Evolutionary conservation across 2,888 invertebrate species (phyloP).

Genomic region (Empis livida): DNA sequence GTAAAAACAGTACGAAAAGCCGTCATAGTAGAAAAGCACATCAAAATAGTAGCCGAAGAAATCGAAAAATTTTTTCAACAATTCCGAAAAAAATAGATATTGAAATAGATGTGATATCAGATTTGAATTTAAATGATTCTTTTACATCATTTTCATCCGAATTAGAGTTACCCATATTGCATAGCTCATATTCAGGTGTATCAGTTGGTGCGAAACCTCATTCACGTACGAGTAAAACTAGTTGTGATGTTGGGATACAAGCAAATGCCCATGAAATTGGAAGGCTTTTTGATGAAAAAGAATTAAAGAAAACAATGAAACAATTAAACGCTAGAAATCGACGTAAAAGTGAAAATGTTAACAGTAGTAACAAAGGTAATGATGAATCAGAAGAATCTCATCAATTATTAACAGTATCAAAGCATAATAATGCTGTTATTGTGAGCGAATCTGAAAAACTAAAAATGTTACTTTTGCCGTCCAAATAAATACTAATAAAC

Average conservation of each 20-base stretch:
- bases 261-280: slow-evolving; percentile 42
- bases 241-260: slow-evolving; percentile 46
- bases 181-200: slow-evolving; percentile 38
- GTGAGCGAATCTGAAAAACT: slow-evolving; percentile 36
- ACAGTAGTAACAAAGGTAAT: slow-evolving; percentile 12
- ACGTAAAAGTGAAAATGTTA: slow-evolving; percentile 17
- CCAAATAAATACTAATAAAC: too few relatives aligned
- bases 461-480: slow-evolving; percentile 35
- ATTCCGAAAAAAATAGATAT: slow-evolving; percentile 15
- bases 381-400: slow-evolving; percentile 27
- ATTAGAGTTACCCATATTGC: slow-evolving; percentile 32
- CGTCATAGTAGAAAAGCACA: slow-evolving; percentile 31
- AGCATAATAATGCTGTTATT: slow-evolving; percentile 21
- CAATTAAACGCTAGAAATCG: slow-evolving; percentile 25
- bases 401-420: slow-evolving; percentile 20
- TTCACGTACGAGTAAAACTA: slow-evolving; percentile 41
- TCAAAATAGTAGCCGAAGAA: slow-evolving; percentile 9
- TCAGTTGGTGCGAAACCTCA: slow-evolving; percentile 36
- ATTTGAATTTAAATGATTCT: slow-evolving; percentile 29
- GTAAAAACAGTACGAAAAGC: slow-evolving; percentile 25
- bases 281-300: slow-evolving; percentile 31
- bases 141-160: slow-evolving; percentile 34
- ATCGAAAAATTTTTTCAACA: slow-evolving; percentile 8
- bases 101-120: slow-evolving; percentile 20
- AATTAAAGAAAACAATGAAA: slow-evolving; percentile 23